Evolutionary conservation across 2,888 invertebrate species (phyloP).

Genomic region (Pyrrhosoma nymphula): DNA sequence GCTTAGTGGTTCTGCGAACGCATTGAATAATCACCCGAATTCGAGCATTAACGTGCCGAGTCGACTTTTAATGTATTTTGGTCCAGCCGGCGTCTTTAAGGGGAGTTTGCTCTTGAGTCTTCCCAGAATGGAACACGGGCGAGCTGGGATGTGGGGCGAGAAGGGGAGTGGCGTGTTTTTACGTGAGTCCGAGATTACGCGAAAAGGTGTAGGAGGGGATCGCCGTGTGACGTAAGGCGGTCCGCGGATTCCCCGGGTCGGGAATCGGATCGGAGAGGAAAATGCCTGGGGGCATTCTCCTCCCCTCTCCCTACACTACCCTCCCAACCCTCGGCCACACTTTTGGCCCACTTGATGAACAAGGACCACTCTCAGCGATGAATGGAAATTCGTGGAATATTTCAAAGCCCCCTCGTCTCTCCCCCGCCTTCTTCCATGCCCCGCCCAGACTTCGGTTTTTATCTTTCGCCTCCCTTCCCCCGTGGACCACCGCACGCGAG

Average conservation of each 20-base stretch:
- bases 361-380: neutral
- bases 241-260: neutral
- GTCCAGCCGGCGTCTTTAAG: neutral
- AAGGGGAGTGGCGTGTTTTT: neutral
- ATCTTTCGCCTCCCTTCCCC: neutral
- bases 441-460: neutral
- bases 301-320: neutral
- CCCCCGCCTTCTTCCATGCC: neutral
- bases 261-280: neutral
- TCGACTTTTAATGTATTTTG: neutral
- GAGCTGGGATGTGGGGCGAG: neutral
- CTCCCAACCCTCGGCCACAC: neutral
- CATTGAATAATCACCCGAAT: neutral
- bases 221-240: neutral
- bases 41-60: neutral
- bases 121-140: neutral
- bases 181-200: neutral
- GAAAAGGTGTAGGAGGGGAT: neutral
- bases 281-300: neutral
- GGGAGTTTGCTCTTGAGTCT: neutral
- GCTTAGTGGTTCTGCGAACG: neutral
- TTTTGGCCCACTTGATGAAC: constrained; percentile 1
- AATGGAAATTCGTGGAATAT: constrained; percentile 12
- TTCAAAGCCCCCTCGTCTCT: neutral
- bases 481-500: neutral